Conservation (phyloP, 1,140 invertebrate genomes). For the Leptinotarsa undecemlineata region DNA sequence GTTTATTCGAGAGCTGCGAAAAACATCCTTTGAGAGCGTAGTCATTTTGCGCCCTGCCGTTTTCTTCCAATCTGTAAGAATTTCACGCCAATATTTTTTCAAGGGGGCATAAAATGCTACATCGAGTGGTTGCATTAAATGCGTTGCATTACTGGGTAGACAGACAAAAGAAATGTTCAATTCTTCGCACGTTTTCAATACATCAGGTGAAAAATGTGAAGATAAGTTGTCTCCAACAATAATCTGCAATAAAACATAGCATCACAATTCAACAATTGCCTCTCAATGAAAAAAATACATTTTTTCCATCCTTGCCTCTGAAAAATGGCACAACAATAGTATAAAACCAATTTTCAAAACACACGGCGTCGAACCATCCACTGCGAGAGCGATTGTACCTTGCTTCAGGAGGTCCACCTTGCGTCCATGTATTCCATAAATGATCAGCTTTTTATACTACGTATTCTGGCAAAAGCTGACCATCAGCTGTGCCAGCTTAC, state of each 20-base stretch:
- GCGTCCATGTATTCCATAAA: not conserved
- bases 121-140: conserved; percentile 17
- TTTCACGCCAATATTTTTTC: conserved; percentile 9
- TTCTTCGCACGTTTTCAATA: conserved; percentile 12
- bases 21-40: no score
- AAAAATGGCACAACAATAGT: conserved; percentile 8
- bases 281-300: not conserved
- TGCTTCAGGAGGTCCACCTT: not conserved
- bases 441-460: conserved; percentile 7
- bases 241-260: not conserved
- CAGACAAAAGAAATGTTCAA: conserved; percentile 4
- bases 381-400: not conserved
- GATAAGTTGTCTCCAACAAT: not conserved
- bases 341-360: no score
- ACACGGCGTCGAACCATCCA: not conserved
- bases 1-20: no score
- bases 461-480: conserved; percentile 11
- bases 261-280: not conserved
- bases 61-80: not conserved
- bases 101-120: not conserved
- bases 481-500: conserved; percentile 15
- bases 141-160: conserved; percentile 3
- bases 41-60: not conserved
- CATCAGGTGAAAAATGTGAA: not conserved
- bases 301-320: not conserved